Percentiles rank a stretch among this genome's conserved stretches.
These are phyloP conservation scores for Phytoseiulus persimilis DNA, from an alignment of 2,888 invertebrate species.

Conservation along the genomic window DNA sequence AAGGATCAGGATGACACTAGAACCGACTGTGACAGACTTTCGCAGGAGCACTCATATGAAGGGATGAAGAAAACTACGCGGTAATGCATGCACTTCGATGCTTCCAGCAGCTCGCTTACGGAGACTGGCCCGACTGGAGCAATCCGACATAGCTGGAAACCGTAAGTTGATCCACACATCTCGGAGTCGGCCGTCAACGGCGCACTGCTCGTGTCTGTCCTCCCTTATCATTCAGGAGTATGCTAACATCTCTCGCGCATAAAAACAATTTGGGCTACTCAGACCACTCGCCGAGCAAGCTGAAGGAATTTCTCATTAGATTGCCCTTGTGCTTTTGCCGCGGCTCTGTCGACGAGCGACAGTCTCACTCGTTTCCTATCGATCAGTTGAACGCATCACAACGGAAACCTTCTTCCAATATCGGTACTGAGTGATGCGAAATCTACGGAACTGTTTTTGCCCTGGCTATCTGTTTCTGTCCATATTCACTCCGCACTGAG, in stretches of 20 bases:
- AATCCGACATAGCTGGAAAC: not conserved
- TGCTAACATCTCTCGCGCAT: not conserved
- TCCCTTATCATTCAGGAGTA: not conserved
- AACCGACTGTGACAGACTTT: not conserved
- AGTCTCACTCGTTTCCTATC: not conserved
- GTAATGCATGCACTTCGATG: not conserved
- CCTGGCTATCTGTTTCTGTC: too few relatives aligned
- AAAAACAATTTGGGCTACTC: not conserved
- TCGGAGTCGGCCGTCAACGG: not conserved
- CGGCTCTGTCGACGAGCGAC: not conserved
- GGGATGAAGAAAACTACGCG: not conserved
- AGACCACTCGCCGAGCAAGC: not conserved
- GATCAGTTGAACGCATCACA: too few relatives aligned
- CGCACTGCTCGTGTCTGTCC: not conserved
- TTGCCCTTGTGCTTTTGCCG: not conserved
- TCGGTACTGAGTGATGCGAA: too few relatives aligned
- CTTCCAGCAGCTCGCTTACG: not conserved
- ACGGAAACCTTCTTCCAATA: too few relatives aligned
- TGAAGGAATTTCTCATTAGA: not conserved
- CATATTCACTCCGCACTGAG: too few relatives aligned
- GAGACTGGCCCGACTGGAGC: not conserved
- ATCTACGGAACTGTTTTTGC: too few relatives aligned
- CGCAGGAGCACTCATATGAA: not conserved
- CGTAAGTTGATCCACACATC: not conserved
- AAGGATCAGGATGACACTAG: not conserved